These are phyloP conservation scores for Cephus pygmeus DNA, from an alignment of 2,888 invertebrate species.

Conservation along the genomic window DNA sequence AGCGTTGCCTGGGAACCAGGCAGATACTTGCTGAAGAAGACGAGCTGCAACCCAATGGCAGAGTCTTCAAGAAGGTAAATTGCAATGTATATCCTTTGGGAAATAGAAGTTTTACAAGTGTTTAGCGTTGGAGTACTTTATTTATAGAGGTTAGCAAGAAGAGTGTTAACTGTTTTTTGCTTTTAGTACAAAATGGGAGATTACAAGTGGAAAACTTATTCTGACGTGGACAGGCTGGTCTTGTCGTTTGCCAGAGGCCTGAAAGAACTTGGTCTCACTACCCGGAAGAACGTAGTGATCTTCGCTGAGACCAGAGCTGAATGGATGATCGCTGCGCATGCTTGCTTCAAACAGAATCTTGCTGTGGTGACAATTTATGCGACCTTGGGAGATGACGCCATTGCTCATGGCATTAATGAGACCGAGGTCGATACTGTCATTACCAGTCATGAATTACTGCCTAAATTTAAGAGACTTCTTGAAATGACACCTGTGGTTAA, in stretches of 20 bases:
- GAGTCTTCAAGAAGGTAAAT: conserved; percentile 91
- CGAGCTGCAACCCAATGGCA: conserved; percentile 93
- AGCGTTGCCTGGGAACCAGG: conserved; percentile 88
- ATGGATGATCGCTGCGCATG: conserved; percentile 97
- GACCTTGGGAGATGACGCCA: conserved; percentile 95
- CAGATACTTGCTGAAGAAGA: conserved; percentile 93
- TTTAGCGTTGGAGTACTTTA: not conserved
- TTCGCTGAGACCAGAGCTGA: conserved; percentile 98
- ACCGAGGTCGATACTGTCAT: conserved; percentile 94
- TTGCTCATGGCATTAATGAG: conserved; percentile 96
- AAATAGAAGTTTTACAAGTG: not conserved
- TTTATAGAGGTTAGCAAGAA: not conserved
- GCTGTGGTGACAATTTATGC: conserved; percentile 96
- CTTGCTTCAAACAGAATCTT: conserved; percentile 90
- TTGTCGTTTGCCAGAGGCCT: conserved; percentile 86
- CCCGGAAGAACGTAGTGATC: conserved; percentile 84
- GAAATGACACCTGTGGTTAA: conserved; percentile 79
- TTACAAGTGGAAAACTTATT: conserved; percentile 90
- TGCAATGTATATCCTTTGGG: not conserved
- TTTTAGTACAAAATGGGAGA: conserved; percentile 90
- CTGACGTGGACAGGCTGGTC: conserved; percentile 81
- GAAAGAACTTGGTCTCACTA: conserved; percentile 79
- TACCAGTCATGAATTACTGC: conserved; percentile 90
- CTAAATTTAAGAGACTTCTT: conserved; percentile 87
- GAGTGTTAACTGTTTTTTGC: not conserved